phyloP scores from a whole-genome alignment of 2,113 vertebrate species.

The Campylomormyrus numenius region DNA sequence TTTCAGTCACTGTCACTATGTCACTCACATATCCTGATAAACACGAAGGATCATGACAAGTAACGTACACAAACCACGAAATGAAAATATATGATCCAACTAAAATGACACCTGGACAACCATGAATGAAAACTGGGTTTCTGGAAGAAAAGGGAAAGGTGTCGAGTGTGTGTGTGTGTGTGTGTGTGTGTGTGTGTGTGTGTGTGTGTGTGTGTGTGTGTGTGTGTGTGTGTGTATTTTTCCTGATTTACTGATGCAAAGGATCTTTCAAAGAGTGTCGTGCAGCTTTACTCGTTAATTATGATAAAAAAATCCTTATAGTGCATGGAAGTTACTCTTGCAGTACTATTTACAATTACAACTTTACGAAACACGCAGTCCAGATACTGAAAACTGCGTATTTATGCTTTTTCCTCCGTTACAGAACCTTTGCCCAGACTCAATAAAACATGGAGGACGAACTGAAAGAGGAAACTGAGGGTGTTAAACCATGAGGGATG shows the following conservation, averaged over 20 bases:
- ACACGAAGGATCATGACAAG: slow-evolving; percentile 14
- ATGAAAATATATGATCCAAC: not conserved
- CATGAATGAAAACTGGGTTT: not conserved
- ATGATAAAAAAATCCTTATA: not conserved
- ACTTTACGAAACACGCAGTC: not conserved
- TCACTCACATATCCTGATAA: not conserved
- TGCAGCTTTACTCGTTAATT: not conserved
- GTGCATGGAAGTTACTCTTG: not conserved
- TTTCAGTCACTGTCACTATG: not conserved
- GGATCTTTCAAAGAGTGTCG: not conserved
- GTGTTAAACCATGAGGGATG: slow-evolving; percentile 35
- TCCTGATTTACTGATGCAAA: not conserved
- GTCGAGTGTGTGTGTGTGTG: not conserved
- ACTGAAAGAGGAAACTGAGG: slow-evolving; percentile 17
- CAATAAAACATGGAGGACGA: not conserved
- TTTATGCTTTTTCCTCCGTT: not conserved
- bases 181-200: not conserved
- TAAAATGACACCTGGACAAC: not conserved
- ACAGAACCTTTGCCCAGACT: not conserved
- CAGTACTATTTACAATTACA: not conserved
- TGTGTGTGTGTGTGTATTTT: not conserved
- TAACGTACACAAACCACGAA: not conserved
- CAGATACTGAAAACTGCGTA: not conserved
- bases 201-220: not conserved
- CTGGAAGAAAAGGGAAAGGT: not conserved